Evolutionary conservation across 2,888 invertebrate genomes (phyloP).

Genomic region (Lasioglossum vierecki): DNA sequence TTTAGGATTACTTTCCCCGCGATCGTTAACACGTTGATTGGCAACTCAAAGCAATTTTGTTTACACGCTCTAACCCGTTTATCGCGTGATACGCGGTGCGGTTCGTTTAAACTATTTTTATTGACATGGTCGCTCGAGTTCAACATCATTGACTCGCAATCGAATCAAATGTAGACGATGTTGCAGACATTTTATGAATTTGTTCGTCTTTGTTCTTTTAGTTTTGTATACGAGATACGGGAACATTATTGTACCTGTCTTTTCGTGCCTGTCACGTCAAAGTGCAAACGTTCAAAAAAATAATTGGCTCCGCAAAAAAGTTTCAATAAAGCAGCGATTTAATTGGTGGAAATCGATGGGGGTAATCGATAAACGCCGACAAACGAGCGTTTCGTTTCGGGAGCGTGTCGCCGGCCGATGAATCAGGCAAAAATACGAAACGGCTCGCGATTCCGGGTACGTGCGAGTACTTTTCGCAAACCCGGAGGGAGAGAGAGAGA

Average conservation of each 20-base stretch:
- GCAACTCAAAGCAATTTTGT: neutral
- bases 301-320: neutral
- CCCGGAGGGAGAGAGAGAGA: neutral
- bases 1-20: neutral
- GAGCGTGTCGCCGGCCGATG: neutral
- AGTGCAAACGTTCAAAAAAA: neutral
- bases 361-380: neutral
- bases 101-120: neutral
- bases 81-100: neutral
- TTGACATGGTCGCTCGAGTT: neutral
- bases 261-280: neutral
- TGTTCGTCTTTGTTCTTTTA: too few species aligned
- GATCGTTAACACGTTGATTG: neutral
- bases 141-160: neutral
- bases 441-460: slow-evolving; percentile 30
- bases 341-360: neutral
- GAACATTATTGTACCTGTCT: neutral
- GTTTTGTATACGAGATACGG: too few species aligned
- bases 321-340: neutral
- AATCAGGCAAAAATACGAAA: slow-evolving; percentile 34
- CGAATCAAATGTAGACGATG: neutral
- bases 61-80: neutral
- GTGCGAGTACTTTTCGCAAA: slow-evolving; percentile 40
- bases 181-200: neutral
- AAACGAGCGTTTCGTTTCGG: neutral